Percentiles rank a stretch among this genome's conserved stretches.
Conservation (phyloP, 2,113 vertebrate genomes). For the Arizona elegans region DNA sequence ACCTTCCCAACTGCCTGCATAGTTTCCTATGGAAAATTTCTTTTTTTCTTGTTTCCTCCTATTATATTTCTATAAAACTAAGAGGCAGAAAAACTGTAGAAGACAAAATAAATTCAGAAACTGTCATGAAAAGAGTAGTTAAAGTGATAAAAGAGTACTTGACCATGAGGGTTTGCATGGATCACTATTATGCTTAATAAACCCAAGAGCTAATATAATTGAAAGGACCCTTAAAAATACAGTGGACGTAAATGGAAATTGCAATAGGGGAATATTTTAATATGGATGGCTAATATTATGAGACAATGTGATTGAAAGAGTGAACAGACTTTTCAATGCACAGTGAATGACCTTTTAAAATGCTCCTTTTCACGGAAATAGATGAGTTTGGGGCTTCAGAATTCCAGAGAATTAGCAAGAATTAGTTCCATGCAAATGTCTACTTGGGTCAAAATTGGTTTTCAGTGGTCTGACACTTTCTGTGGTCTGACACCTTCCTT, state of each 20-base stretch:
- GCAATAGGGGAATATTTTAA: constrained; percentile 18
- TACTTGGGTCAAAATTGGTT: background rate
- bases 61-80: background rate
- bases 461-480: too few relatives aligned
- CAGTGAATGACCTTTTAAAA: background rate
- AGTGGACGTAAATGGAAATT: constrained; percentile 18
- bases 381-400: constrained; percentile 16
- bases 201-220: constrained; percentile 22
- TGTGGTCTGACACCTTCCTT: background rate
- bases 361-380: background rate
- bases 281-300: constrained; percentile 7
- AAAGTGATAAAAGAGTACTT: background rate
- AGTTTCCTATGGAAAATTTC: background rate
- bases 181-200: background rate
- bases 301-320: background rate
- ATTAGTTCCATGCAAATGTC: constrained; percentile 34
- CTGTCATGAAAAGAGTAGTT: constrained; percentile 33
- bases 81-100: background rate
- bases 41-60: background rate
- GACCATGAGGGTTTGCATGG: constrained; percentile 13
- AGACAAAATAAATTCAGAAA: background rate
- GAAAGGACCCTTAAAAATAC: background rate
- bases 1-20: background rate
- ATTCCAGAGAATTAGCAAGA: constrained; percentile 38
- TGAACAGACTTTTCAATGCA: constrained; percentile 36